These are phyloP conservation scores for Ichneumoninae sp. DNA, from an alignment of 2,888 invertebrate genomes.

Conservation along the genomic window DNA sequence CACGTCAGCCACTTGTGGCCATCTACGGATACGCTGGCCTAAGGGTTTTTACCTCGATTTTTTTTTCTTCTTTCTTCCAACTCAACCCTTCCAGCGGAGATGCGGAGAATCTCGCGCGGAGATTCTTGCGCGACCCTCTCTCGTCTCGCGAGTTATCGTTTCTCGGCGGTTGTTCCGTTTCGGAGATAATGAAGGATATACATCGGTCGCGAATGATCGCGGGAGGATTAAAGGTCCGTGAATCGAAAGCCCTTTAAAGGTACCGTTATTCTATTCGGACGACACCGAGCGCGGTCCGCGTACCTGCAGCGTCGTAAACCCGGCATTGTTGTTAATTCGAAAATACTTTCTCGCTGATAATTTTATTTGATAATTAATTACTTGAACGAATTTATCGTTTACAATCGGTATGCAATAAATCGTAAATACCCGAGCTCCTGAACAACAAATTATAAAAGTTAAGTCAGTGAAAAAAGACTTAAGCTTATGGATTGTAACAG, in stretches of 20 bases:
- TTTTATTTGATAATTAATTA: too few species aligned
- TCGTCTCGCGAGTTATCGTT: background rate
- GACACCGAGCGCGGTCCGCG: conserved; percentile 37
- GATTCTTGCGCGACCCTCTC: background rate
- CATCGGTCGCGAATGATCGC: conserved; percentile 18
- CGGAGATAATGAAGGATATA: background rate
- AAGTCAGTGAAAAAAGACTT: too few species aligned
- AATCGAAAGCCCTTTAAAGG: conserved; percentile 53
- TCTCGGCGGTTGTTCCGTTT: background rate
- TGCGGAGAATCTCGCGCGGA: background rate
- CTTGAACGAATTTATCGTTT: too few species aligned
- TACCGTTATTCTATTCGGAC: conserved; percentile 37
- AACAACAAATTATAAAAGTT: too few species aligned
- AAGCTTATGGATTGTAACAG: too few species aligned
- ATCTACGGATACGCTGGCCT: conserved; percentile 73
- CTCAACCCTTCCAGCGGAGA: background rate
- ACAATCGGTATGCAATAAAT: too few species aligned
- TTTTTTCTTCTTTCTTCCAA: conserved; percentile 9
- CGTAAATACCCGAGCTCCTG: too few species aligned
- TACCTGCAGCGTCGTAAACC: conserved; percentile 6
- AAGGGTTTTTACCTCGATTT: conserved; percentile 37
- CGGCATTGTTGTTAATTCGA: background rate
- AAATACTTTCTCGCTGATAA: background rate
- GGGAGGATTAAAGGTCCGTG: conserved; percentile 44
- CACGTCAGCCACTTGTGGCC: conserved; percentile 82